Base-by-base conservation (phyloP, 2,888 invertebrate genomes). In the Tribolium freemani region DNA sequence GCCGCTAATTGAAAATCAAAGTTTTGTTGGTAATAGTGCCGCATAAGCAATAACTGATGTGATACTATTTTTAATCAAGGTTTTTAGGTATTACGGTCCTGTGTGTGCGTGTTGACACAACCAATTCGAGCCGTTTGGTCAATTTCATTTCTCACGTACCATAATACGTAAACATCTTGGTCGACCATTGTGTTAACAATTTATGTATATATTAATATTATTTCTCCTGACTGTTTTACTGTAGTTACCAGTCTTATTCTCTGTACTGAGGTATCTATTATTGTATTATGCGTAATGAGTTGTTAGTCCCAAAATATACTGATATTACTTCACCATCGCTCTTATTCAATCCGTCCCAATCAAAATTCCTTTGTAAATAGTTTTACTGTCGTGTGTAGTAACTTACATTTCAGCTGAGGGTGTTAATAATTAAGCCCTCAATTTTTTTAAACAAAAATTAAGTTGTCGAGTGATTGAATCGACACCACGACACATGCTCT, bases 31-130 rank as follows among this genome's bases (percentile, higher is more conserved):
- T 63, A 63, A 31, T 75, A 71, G 67, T 77, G 73, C 75, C 76
- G 77, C 76, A 76, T 78, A 79, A 80, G 79, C 79, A 80, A 80
- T 80, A 80, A 80, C 76, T 75, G 77, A 80, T 80, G 80, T 80
- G 80, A 80, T 80, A 80, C 72, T 69, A 76, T 77, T 70, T 78
- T 67, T 73, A 26, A 66, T 75, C 78, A 73, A 76, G 77, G 71
- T 77, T 76, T 72, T 75, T 77, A 74, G 63, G 71, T 71, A 73
- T 68, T 61, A 66, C 44, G 53, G 61, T 57, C 46, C 57, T 56
- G 16, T 16, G 16, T 16, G 16, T 2, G 16, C 16, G 16, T 16
- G 60, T 50, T 44, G 21, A 69, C 64, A 69, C 3, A 20, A 45
- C 38, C 44, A 66, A 56, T 56, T 46, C 5, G 21, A n/a, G 60